Conservation (phyloP, 1,140 invertebrate species). For the Cherax quadricarinatus region DNA sequence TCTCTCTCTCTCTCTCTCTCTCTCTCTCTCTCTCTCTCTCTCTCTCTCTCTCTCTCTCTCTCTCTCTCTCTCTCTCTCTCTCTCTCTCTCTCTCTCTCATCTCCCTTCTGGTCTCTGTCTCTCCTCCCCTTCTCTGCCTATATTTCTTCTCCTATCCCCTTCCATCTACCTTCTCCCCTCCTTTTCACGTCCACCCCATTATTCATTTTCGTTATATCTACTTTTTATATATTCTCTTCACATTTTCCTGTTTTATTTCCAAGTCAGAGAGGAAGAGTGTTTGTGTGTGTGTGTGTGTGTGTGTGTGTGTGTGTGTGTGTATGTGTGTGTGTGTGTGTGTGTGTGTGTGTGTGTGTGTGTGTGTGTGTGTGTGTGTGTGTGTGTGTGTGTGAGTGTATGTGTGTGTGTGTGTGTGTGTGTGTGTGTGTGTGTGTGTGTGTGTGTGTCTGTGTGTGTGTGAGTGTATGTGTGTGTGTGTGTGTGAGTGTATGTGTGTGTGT, state of each 20-base stretch:
- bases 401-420: too few relatives aligned
- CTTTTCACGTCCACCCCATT: neutral
- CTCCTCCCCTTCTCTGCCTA: neutral
- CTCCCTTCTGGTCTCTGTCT: neutral
- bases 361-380: too few relatives aligned
- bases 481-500: too few relatives aligned
- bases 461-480: too few relatives aligned
- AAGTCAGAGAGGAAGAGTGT: too few relatives aligned
- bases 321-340: too few relatives aligned
- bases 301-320: too few relatives aligned
- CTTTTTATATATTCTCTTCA: neutral
- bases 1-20: neutral
- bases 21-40: neutral
- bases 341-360: too few relatives aligned
- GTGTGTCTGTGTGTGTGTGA: too few relatives aligned
- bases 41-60: neutral
- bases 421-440: too few relatives aligned
- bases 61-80: neutral
- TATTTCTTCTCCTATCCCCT: neutral
- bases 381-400: too few relatives aligned
- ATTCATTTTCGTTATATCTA: neutral
- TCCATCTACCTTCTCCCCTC: neutral
- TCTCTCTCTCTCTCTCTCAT: neutral
- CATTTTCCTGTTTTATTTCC: neutral
- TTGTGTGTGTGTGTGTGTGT: too few relatives aligned